Base-by-base conservation (phyloP, 2,888 invertebrate species). In the Zeuzera pyrina region DNA sequence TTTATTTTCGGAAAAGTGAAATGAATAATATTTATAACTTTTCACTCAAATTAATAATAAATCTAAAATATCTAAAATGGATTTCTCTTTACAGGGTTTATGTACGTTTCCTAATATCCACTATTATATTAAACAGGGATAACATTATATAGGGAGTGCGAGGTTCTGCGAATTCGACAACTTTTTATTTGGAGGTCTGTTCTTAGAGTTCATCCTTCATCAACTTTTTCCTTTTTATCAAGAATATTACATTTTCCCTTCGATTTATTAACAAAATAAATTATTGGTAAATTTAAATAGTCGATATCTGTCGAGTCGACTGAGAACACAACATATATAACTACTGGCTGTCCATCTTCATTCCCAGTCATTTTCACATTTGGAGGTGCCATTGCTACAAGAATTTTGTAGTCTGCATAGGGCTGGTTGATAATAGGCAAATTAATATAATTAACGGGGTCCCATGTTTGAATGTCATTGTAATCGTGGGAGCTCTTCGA, bases 321-420 rank as follows among this genome's bases (percentile, higher is more conserved):
- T 7, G 68, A 57, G 22, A 77, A 73, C 1, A 81, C 60, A 2
- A 79, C 48, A 25, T 79, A 81, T 11, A 81, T 44, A 0, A 71
- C 50, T 5, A 61, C 41, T 1, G 59, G 61, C 16, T 56, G 54
- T 1, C 41, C 37, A 2, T 62, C 51, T 0, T 47, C 43, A 11
- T 42, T 39, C 15, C 42, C 45, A 3, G 52, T 54, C 4, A 77
- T 45, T 26, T 43, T 62, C 3, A 76, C 34, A 24, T 66, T 45
- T 1, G 64, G 54, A 1, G 81, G 81, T 0, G 81, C 77, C 1
- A 62, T 58, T 1, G 66, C 79, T 0, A 81, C 67, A 22, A 81
- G 35, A n/a, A 79, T 54, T 37, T 71, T 73, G 33, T 78, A 79
- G 26, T 67, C 49, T 1, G 53, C 42, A 21, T 51, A 61, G 0